A percentile compares a stretch with the other conserved stretches of the same genome.
Conservation (phyloP, 2,888 invertebrate species). For the Autographa pulchrina region DNA sequence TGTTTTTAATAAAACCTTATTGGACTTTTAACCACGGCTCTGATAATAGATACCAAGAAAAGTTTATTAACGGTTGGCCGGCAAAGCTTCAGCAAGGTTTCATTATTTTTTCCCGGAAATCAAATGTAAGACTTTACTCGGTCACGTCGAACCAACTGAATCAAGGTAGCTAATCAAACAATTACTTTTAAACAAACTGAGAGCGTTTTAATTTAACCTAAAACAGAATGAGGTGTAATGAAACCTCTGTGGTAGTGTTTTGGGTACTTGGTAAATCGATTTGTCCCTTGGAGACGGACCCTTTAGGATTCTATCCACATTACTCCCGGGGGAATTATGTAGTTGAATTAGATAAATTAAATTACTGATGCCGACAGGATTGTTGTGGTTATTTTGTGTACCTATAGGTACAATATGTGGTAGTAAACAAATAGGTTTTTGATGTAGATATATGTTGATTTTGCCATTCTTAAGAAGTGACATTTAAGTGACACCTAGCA, state of each 20-base stretch:
- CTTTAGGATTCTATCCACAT: slow-evolving; percentile 22
- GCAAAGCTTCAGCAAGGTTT: background rate
- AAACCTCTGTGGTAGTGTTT: slow-evolving; percentile 13
- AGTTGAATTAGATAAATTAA: slow-evolving; percentile 38
- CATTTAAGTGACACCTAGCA: too few species aligned
- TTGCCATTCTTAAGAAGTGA: background rate
- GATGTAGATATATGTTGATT: background rate
- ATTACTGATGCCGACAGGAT: slow-evolving; percentile 24
- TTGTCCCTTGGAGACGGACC: slow-evolving; percentile 25
- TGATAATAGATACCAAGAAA: background rate
- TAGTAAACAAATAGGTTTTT: background rate
- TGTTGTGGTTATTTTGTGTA: slow-evolving; percentile 16
- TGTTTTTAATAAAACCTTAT: background rate
- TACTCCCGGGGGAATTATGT: slow-evolving; percentile 25
- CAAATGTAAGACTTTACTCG: background rate
- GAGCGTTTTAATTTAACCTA: background rate
- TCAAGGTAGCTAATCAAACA: background rate
- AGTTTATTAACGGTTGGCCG: background rate
- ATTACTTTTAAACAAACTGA: background rate
- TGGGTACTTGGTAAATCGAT: slow-evolving; percentile 27
- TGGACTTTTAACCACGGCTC: background rate
- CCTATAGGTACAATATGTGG: background rate
- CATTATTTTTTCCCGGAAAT: background rate
- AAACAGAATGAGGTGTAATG: slow-evolving; percentile 12
- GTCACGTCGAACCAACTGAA: background rate